Conservation (phyloP, 2,797 vertebrate genomes). For the Lithobates sylvaticus region DNA sequence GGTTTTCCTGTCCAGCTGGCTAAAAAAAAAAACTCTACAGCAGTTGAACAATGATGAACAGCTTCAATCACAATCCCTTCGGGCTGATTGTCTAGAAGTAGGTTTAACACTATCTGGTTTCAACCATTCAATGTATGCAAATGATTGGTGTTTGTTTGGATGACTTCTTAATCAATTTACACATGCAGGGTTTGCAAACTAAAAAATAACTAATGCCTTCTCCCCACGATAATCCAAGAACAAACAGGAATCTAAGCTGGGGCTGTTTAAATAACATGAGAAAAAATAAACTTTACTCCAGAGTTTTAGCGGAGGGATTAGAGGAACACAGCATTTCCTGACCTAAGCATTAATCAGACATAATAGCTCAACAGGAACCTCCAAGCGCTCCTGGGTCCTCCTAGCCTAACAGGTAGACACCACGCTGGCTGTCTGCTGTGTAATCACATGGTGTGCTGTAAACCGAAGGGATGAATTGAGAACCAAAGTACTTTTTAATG, state of each 20-base stretch:
- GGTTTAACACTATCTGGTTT: slow-evolving; percentile 13
- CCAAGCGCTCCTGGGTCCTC: slow-evolving; percentile 46
- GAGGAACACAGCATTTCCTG: slow-evolving; percentile 56
- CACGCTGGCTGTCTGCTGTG: slow-evolving; percentile 9
- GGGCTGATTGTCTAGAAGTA: background rate
- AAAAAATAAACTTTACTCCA: slow-evolving; percentile 42
- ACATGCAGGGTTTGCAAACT: background rate
- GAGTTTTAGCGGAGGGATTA: slow-evolving; percentile 63
- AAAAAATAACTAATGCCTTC: slow-evolving; percentile 37
- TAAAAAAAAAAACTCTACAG: background rate
- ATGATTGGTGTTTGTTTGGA: slow-evolving; percentile 29
- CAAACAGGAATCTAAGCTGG: slow-evolving; percentile 41
- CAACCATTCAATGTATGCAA: slow-evolving; percentile 27
- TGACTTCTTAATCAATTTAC: slow-evolving; percentile 40
- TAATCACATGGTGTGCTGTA: slow-evolving; percentile 27
- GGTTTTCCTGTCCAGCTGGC: background rate
- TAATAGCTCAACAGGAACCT: slow-evolving; percentile 56
- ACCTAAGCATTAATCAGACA: slow-evolving; percentile 59
- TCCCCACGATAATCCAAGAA: slow-evolving; percentile 51
- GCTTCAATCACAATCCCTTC: background rate
- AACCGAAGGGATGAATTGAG: background rate
- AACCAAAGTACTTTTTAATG: slow-evolving; percentile 27
- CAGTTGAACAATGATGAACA: background rate
- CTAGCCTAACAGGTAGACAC: slow-evolving; percentile 57
- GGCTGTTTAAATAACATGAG: slow-evolving; percentile 38